Conservation (phyloP, 2,888 invertebrate species). For the Cheilosia scutellata region DNA sequence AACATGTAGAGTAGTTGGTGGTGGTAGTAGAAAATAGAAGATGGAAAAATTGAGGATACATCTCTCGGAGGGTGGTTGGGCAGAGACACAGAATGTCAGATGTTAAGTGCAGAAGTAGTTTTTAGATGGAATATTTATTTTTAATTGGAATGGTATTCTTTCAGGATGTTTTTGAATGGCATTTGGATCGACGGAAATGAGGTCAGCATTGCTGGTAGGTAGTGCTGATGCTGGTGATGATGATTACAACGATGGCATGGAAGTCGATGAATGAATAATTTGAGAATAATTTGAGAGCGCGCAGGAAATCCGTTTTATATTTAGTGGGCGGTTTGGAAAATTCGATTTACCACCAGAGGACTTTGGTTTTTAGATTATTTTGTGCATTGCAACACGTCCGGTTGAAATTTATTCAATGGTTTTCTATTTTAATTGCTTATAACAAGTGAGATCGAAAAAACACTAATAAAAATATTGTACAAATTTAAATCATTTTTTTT, state of each 20-base stretch:
- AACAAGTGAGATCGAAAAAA: no score
- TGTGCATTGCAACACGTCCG: neutral
- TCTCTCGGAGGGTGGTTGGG: conserved; percentile 21
- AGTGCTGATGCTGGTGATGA: conserved; percentile 4
- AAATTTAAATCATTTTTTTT: no score
- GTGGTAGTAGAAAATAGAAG: conserved; percentile 14
- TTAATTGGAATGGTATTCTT: conserved; percentile 71
- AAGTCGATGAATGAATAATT: conserved; percentile 63
- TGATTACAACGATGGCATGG: conserved; percentile 8
- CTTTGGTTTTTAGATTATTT: conserved; percentile 3
- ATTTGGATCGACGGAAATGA: conserved; percentile 71
- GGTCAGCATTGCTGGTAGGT: conserved; percentile 67
- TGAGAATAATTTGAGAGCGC: conserved; percentile 20
- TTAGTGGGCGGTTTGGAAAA: conserved; percentile 22
- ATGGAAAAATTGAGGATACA: neutral
- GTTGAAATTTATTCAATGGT: neutral
- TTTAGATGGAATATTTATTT: conserved; percentile 69
- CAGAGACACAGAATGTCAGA: conserved; percentile 51
- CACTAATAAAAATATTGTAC: no score
- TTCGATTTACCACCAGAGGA: neutral
- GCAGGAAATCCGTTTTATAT: conserved; percentile 57
- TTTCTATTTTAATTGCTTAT: no score
- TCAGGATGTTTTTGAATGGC: conserved; percentile 70
- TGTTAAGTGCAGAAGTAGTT: conserved; percentile 69
- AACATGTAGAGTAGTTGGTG: conserved; percentile 15